Evolutionary conservation across 1,140 invertebrate genomes (phyloP).

Genomic region (Cydia fagiglandana): DNA sequence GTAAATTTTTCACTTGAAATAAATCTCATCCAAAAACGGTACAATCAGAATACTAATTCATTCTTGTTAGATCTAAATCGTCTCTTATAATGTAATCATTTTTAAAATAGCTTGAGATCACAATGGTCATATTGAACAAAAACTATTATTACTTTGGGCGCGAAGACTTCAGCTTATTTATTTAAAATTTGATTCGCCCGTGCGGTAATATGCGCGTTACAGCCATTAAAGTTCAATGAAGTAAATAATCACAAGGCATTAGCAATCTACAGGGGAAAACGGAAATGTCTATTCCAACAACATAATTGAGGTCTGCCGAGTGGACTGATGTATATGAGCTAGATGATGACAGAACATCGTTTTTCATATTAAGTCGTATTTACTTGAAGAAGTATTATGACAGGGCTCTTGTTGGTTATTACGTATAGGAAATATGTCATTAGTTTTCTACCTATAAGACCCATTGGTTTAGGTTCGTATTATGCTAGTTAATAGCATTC

Average conservation of each 20-base stretch:
- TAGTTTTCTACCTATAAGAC: background rate
- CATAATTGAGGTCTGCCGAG: constrained; percentile 1
- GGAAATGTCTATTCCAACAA: background rate
- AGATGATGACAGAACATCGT: constrained; percentile 16
- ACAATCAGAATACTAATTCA: no score
- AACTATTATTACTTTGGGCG: no score
- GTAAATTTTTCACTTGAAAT: no score
- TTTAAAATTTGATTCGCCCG: background rate
- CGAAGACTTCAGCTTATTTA: background rate
- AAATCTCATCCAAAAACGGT: no score
- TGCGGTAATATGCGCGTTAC: background rate
- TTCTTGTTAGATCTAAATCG: no score
- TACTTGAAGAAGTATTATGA: constrained; percentile 1
- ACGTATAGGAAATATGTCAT: background rate
- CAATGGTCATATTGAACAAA: no score
- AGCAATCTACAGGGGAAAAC: constrained; percentile 1
- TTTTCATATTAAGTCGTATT: constrained; percentile 14
- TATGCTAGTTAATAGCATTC: background rate
- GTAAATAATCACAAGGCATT: constrained; percentile 9
- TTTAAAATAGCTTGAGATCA: no score
- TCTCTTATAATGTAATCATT: no score
- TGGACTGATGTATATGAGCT: background rate
- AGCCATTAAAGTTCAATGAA: constrained; percentile 3
- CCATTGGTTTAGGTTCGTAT: background rate
- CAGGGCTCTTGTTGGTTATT: constrained; percentile 2